phyloP scores from a whole-genome alignment of 2,888 invertebrate genomes.

The Epiblema foenella region DNA sequence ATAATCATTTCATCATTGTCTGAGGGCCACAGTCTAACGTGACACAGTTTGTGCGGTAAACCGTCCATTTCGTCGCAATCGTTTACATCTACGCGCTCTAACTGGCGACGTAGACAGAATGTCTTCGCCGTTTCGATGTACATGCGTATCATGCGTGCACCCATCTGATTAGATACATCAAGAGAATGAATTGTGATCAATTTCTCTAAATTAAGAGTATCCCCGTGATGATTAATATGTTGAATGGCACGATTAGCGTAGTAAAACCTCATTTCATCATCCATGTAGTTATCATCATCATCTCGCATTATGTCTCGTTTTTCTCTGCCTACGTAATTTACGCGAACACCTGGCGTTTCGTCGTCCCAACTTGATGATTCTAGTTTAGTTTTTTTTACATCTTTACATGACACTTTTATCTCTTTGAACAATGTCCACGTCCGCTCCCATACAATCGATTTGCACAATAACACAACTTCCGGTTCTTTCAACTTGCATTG shows the following conservation, averaged over 20 bases:
- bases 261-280: slow-evolving; percentile 66
- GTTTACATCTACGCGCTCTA: slow-evolving; percentile 51
- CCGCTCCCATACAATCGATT: slow-evolving; percentile 49
- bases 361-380: slow-evolving; percentile 40
- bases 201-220: slow-evolving; percentile 67
- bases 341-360: slow-evolving; percentile 31
- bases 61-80: slow-evolving; percentile 71
- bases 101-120: slow-evolving; percentile 62
- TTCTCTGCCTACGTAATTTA: slow-evolving; percentile 46
- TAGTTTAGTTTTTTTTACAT: slow-evolving; percentile 37
- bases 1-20: slow-evolving; percentile 66
- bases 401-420: slow-evolving; percentile 49
- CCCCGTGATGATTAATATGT: slow-evolving; percentile 58
- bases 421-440: slow-evolving; percentile 48
- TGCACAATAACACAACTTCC: slow-evolving; percentile 50
- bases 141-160: slow-evolving; percentile 62
- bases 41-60: slow-evolving; percentile 63
- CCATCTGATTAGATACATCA: slow-evolving; percentile 62
- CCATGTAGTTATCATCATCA: slow-evolving; percentile 60
- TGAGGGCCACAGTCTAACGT: slow-evolving; percentile 68
- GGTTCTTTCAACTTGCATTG: slow-evolving; percentile 53
- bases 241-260: slow-evolving; percentile 67
- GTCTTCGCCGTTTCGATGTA: slow-evolving; percentile 71
- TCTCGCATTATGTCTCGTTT: slow-evolving; percentile 57
- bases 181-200: slow-evolving; percentile 64